Evolutionary conservation across 2,888 invertebrate species (phyloP).

Genomic region (Teinopalpus imperialis): DNA sequence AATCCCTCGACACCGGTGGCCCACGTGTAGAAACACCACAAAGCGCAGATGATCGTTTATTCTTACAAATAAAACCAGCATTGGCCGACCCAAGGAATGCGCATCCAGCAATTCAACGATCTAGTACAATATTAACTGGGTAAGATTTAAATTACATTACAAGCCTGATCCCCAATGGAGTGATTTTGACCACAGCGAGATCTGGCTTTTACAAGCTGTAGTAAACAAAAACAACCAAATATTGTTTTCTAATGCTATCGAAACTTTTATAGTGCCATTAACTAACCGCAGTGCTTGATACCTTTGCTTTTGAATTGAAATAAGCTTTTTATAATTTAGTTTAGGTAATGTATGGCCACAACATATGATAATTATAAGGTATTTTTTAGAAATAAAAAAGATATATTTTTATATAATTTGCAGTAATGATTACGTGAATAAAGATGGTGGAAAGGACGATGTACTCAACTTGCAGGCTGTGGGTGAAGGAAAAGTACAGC

Average conservation of each 20-base stretch:
- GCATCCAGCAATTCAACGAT: constrained; percentile 55
- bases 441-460: constrained; percentile 64
- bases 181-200: too few species aligned
- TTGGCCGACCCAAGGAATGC: constrained; percentile 61
- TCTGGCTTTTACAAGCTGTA: too few species aligned
- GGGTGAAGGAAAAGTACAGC: constrained; percentile 85
- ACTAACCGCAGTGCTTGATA: too few species aligned
- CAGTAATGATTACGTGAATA: constrained; percentile 40
- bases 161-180: too few species aligned
- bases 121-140: constrained; percentile 76
- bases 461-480: constrained; percentile 79
- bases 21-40: constrained; percentile 51
- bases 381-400: constrained; percentile 6
- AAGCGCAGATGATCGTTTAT: constrained; percentile 63
- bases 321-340: too few species aligned
- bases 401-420: constrained; percentile 19
- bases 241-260: too few species aligned
- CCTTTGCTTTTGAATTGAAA: background rate
- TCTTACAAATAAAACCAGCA: constrained; percentile 74
- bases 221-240: too few species aligned
- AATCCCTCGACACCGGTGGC: constrained; percentile 65
- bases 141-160: constrained; percentile 40
- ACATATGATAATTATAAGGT: too few species aligned
- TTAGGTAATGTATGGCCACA: too few species aligned
- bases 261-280: too few species aligned